A percentile compares a stretch with the other conserved stretches of the same genome.
phyloP scores from a whole-genome alignment of 2,113 vertebrate genomes.

The Sminthopsis crassicaudata region DNA sequence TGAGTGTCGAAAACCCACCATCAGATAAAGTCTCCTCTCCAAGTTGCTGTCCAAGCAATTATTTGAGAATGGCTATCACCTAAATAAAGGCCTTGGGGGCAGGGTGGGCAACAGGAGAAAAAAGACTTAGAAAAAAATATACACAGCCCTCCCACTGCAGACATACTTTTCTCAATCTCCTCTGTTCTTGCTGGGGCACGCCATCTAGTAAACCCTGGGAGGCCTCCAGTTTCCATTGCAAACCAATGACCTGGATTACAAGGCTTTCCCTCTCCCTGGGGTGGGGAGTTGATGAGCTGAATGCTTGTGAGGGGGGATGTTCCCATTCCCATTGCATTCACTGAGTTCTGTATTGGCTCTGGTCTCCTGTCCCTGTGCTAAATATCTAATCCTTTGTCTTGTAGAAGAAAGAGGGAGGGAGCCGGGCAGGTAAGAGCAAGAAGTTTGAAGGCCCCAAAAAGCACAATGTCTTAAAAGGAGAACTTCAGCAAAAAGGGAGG shows the following conservation, averaged over 20 bases:
- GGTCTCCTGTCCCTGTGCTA: neutral
- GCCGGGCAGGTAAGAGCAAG: neutral
- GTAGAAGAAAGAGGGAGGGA: neutral
- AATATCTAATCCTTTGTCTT: conserved; percentile 48
- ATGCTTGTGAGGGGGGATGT: conserved; percentile 12
- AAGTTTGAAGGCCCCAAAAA: neutral
- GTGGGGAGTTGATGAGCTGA: neutral
- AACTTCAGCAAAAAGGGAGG: neutral
- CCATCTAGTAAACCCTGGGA: neutral
- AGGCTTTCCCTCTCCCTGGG: neutral
- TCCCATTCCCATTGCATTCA: neutral
- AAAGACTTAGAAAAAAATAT: neutral
- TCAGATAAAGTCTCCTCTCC: conserved; percentile 27
- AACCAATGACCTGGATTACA: neutral
- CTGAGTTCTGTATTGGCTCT: neutral
- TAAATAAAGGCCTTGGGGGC: neutral
- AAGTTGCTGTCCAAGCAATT: neutral
- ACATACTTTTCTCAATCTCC: neutral
- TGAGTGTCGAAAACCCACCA: no score
- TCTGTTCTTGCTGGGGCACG: neutral
- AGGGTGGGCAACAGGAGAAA: neutral
- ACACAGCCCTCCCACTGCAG: neutral
- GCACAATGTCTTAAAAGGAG: conserved; percentile 30
- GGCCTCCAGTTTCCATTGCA: neutral
- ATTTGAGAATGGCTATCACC: neutral